Evolutionary conservation across 2,113 vertebrate genomes (phyloP), one percentile per base, ranked within the genome.

Genomic region (Xiphophorus maculatus): DNA sequence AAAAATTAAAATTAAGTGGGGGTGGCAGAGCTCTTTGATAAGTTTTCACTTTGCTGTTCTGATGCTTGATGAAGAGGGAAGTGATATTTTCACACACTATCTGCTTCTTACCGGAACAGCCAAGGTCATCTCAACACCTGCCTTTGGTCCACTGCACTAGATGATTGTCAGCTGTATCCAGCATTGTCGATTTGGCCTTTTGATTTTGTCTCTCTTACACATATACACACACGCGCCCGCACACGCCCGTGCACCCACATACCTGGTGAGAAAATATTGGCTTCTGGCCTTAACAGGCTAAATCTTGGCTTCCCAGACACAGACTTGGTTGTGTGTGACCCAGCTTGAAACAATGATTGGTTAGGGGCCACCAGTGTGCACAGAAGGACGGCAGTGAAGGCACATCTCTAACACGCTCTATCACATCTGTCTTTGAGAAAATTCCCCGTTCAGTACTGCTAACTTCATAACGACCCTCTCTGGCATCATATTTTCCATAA

Each of bases 121-220:
- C 83, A 87, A 92, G 89, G 90, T 92, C 90, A 77, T 76, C 71
- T 79, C 82, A 83, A 76, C 83, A 83, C 82, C 77, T 82, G 86
- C 82, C 82, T 90, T 76, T 90, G 89, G 87, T 91, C 85, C 87
- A 84, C 75, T 79, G 87, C 85, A 86, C 81, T 70, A 73, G 74
- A 89, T 89, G 87, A 92, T 91, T 90, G 89, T 91, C 92, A 90
- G 85, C 66, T 76, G 51, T 85, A 76, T 90, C 88, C 84, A 79
- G 70, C 70, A 54, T 70, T 83, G 87, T 85, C 69, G 71, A 82
- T 85, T 85, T 91, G 86, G 77, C 79, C 84, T 88, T 90, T 87
- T 79, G 80, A 86, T 79, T 79, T 76, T 58, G 44, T 65, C 62
- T 54, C 40, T 30, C 40, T 25, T 7, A 22, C 9, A 51, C 28